Evolutionary conservation across 2,797 vertebrate genomes (phyloP).

Genomic region (Avahi laniger): DNA sequence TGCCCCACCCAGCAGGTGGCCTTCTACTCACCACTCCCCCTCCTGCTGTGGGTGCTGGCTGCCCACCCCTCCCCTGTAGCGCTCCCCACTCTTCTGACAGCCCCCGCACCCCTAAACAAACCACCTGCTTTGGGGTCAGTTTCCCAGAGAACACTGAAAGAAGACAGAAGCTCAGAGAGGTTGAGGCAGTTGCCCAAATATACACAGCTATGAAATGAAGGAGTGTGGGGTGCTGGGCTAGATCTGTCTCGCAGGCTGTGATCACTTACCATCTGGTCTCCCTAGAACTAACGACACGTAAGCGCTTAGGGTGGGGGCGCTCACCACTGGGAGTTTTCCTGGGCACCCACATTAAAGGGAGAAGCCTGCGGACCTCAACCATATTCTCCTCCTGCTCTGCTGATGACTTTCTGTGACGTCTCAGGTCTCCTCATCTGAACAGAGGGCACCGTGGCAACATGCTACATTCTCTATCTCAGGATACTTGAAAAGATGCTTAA

Average conservation of each 20-base stretch:
- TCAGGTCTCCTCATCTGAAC: background rate
- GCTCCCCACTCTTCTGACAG: background rate
- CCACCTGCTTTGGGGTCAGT: background rate
- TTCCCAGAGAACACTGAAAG: background rate
- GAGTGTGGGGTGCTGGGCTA: background rate
- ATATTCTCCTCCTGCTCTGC: background rate
- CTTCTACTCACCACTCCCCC: background rate
- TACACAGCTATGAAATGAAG: background rate
- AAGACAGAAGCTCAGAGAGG: background rate
- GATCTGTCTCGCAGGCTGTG: background rate
- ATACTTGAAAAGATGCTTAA: background rate
- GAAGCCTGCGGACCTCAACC: background rate
- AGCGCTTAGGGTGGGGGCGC: background rate
- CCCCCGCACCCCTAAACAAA: background rate
- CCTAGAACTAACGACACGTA: background rate
- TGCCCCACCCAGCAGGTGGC: background rate
- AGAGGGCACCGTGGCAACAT: fast-evolving
- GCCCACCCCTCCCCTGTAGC: background rate
- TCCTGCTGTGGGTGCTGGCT: background rate
- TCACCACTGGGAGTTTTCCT: background rate
- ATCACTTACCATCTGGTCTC: background rate
- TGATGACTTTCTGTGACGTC: background rate
- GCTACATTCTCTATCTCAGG: background rate
- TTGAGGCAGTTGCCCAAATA: background rate
- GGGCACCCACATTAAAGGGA: background rate